Percentiles rank a stretch among this genome's conserved stretches.
These are phyloP conservation scores for Charanyca ferruginea DNA, from an alignment of 2,888 invertebrate species.

Conservation along the genomic window DNA sequence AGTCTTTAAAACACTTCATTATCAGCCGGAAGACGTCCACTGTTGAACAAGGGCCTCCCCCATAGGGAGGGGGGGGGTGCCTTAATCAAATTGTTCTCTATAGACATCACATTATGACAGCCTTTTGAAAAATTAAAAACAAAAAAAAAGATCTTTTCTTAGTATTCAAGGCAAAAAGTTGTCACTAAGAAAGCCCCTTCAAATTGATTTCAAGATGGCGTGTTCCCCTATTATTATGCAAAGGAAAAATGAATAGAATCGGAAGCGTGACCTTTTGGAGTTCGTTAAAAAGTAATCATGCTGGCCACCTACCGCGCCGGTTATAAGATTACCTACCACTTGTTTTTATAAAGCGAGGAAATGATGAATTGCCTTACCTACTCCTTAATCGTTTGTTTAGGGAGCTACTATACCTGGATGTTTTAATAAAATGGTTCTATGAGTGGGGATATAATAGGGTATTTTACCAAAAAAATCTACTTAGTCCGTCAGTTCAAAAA, in stretches of 20 bases:
- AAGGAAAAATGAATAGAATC: constrained; percentile 45
- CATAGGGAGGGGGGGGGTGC: too few relatives aligned
- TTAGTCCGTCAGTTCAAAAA: too few relatives aligned
- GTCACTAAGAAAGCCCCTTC: constrained; percentile 6
- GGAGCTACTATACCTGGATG: background rate
- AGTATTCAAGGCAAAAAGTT: constrained; percentile 11
- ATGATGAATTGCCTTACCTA: constrained; percentile 16
- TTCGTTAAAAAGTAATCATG: constrained; percentile 56
- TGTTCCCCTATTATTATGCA: constrained; percentile 55
- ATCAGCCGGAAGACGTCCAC: too few relatives aligned
- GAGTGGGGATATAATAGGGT: background rate
- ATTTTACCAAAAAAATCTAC: too few relatives aligned
- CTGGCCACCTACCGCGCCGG: constrained; percentile 27
- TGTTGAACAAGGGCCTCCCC: too few relatives aligned
- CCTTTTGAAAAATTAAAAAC: background rate
- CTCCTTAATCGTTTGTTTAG: constrained; percentile 6
- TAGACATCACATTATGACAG: background rate
- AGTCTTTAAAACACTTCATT: too few relatives aligned
- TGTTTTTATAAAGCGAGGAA: constrained; percentile 31
- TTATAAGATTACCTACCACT: constrained; percentile 44
- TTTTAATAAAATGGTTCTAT: background rate
- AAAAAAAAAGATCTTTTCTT: constrained; percentile 1
- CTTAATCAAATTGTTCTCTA: too few relatives aligned
- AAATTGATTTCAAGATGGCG: constrained; percentile 49
- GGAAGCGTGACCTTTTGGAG: constrained; percentile 47